These are phyloP conservation scores for Drosophila triauraria DNA, from an alignment of 1,140 invertebrate species.

Conservation along the genomic window DNA sequence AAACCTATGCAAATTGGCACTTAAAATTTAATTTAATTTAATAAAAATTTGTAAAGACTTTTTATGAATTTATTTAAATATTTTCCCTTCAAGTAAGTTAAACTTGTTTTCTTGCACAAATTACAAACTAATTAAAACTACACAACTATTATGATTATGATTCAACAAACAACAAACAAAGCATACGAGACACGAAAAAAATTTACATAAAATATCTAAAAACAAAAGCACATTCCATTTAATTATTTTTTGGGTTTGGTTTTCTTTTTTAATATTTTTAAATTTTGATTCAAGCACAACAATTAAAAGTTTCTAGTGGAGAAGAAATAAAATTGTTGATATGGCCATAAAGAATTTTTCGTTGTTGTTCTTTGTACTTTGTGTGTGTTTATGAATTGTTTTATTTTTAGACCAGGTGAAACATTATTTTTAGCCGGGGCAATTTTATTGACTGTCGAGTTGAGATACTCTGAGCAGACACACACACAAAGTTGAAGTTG, in stretches of 20 bases:
- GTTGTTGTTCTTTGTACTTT: slow-evolving; percentile 20
- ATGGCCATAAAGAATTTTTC: slow-evolving; percentile 37
- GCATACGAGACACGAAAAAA: slow-evolving; percentile 57
- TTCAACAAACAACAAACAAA: slow-evolving; percentile 75
- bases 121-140: slow-evolving; percentile 27
- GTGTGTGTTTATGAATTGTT: slow-evolving; percentile 45
- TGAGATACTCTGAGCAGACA: slow-evolving; percentile 6
- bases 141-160: slow-evolving; percentile 11
- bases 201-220: slow-evolving; percentile 83
- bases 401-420: slow-evolving; percentile 49
- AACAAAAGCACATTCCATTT: slow-evolving; percentile 79
- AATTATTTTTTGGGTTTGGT: slow-evolving; percentile 36
- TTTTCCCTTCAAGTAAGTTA: neutral
- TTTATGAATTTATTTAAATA: neutral
- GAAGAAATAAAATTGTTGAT: slow-evolving; percentile 52
- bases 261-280: slow-evolving; percentile 1
- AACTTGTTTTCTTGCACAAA: neutral
- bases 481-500: slow-evolving; percentile 46
- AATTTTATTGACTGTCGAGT: slow-evolving; percentile 43
- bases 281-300: slow-evolving; percentile 64
- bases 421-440: slow-evolving; percentile 46
- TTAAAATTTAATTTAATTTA: no score
- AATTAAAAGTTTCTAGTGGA: slow-evolving; percentile 64
- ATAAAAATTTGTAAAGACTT: neutral
- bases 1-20: neutral